phyloP scores from a whole-genome alignment of 2,797 vertebrate species.

The Anabas testudineus region DNA sequence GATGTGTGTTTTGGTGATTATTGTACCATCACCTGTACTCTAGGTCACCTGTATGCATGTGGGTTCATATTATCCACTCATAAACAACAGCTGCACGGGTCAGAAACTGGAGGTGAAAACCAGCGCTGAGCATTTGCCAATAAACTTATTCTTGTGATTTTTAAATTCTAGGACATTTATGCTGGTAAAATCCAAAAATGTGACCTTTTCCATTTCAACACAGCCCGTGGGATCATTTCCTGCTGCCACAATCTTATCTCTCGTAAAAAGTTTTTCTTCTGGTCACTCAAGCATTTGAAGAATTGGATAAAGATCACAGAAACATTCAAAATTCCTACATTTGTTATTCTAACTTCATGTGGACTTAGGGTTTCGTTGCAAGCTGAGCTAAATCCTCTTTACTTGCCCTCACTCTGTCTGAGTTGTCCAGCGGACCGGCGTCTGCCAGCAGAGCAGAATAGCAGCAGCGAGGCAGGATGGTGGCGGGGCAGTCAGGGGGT shows the following conservation, averaged over 20 bases:
- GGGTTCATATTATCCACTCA: too few relatives aligned
- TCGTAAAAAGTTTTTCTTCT: not conserved
- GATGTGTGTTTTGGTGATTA: too few relatives aligned
- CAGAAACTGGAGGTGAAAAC: too few relatives aligned
- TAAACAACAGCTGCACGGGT: too few relatives aligned
- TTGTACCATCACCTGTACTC: too few relatives aligned
- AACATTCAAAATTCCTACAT: conserved; percentile 19
- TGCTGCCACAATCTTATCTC: not conserved
- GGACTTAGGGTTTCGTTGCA: conserved; percentile 23
- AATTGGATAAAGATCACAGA: conserved; percentile 29
- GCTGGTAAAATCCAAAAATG: not conserved
- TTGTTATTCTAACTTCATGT: conserved; percentile 37
- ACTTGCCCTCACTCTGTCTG: conserved; percentile 2
- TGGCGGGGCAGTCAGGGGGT: conserved; percentile 6
- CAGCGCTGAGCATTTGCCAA: too few relatives aligned
- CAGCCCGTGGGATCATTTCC: not conserved
- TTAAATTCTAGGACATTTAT: too few relatives aligned
- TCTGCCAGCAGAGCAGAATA: conserved; percentile 46
- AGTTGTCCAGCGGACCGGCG: conserved; percentile 6
- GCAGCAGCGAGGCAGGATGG: conserved; percentile 35
- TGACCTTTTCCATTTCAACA: not conserved
- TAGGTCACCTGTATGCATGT: too few relatives aligned
- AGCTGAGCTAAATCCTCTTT: conserved; percentile 47
- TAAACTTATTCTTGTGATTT: too few relatives aligned
- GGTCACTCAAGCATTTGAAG: not conserved